Evolutionary conservation across 2,113 vertebrate genomes (phyloP).

Genomic region (Choloepus hoffmanni): DNA sequence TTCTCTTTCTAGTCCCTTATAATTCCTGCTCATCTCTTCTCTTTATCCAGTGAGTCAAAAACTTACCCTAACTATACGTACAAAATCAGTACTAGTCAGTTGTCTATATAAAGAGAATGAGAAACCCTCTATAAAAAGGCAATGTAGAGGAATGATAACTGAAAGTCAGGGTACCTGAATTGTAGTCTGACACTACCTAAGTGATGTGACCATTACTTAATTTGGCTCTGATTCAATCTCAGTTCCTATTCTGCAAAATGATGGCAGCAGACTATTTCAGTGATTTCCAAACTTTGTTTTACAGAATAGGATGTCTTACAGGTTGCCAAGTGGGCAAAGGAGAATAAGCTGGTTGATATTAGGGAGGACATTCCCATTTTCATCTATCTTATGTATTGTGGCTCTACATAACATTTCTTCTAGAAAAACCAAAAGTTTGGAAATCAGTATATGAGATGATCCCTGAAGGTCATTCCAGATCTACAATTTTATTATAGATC

Average conservation of each 20-base stretch:
- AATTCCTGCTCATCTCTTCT: background rate
- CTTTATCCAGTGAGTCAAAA: background rate
- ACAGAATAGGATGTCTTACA: background rate
- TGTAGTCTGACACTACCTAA: background rate
- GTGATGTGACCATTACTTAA: background rate
- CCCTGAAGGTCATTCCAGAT: background rate
- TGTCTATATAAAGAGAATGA: fast-evolving
- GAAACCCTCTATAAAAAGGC: too few relatives aligned
- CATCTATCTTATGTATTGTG: background rate
- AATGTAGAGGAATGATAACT: fast-evolving
- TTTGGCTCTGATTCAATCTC: background rate
- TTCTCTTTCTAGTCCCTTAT: background rate
- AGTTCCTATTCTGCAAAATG: background rate
- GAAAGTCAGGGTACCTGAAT: background rate
- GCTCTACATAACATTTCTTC: background rate
- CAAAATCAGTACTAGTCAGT: background rate
- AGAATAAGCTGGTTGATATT: background rate
- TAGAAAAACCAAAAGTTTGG: background rate
- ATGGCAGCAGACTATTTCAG: background rate
- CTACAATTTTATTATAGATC: background rate
- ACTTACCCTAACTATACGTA: background rate
- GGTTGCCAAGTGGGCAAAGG: background rate
- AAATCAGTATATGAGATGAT: background rate
- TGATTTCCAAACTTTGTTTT: background rate
- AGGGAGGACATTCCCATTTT: background rate